Evolutionary conservation across 2,888 invertebrate species (phyloP), one percentile per base, ranked within the genome.

Genomic region (Stictocephala bisonia): DNA sequence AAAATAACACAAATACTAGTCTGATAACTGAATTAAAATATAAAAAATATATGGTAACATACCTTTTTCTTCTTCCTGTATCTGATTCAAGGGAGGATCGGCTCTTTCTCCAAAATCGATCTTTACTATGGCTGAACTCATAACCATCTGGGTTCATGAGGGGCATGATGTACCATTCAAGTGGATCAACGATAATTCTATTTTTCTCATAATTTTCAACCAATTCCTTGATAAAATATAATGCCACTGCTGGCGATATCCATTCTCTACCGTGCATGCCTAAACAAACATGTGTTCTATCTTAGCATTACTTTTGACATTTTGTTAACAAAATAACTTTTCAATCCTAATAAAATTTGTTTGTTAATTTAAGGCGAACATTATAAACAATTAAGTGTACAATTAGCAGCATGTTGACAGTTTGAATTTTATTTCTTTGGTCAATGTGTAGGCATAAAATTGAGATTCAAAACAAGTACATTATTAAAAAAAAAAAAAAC

Each of bases 261-360:
- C 94, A 97, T 86, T 97, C 97, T 20, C 97, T 88, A 0, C 95
- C 93, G 80, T 95, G 95, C 78, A 95, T 94, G 15, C 93, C 91
- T 81, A 73, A 22, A 71, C 68, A 68, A 60, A 24, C 22, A 58
- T 20, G 18, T 41, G 66, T 41, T 7, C 41, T 9, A 26, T 68
- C 24, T 9, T 44, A 24, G 24, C 2, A 68, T 22, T 53, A 13
- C 41, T n/a, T 26, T 20, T 24, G n/a, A n/a, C n/a, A n/a, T n/a
- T n/a, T n/a, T n/a, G n/a, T n/a, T n/a, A n/a, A n/a, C n/a, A n/a
- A n/a, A n/a, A n/a, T n/a, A n/a, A n/a, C n/a, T n/a, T n/a, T n/a
- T n/a, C n/a, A n/a, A n/a, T n/a, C n/a, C n/a, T n/a, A n/a, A n/a
- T n/a, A n/a, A n/a, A n/a, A n/a, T n/a, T n/a, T n/a, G n/a, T n/a